Evolutionary conservation across 2,113 vertebrate genomes (phyloP).

Genomic region (Gavialis gangeticus): DNA sequence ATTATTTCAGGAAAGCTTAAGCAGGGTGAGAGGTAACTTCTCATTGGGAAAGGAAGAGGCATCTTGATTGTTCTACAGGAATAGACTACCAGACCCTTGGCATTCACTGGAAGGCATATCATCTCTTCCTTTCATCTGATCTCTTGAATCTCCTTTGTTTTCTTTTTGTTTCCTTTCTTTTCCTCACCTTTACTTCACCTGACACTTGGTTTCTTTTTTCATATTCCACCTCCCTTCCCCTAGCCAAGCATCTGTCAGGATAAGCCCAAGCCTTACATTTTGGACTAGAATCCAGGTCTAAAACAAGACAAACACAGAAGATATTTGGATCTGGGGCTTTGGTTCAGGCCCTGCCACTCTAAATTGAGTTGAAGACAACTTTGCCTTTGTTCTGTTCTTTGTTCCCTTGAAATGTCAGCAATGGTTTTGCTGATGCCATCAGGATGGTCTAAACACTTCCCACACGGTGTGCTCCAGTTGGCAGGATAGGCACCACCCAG

Average conservation of each 20-base stretch:
- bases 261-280: not conserved
- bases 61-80: not conserved
- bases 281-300: not conserved
- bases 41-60: not conserved
- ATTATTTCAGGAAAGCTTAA: slow-evolving; percentile 16
- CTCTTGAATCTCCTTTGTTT: not conserved
- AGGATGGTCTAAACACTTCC: slow-evolving; percentile 63
- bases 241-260: not conserved
- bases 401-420: slow-evolving; percentile 67
- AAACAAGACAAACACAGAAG: not conserved
- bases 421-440: slow-evolving; percentile 38
- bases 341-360: not conserved
- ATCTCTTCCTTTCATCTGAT: not conserved
- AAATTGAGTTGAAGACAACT: slow-evolving; percentile 37
- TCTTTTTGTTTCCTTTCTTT: not conserved
- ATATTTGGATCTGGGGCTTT: not conserved
- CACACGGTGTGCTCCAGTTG: slow-evolving; percentile 2
- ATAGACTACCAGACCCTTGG: not conserved
- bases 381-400: slow-evolving; percentile 33
- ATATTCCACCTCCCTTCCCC: not conserved
- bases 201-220: not conserved
- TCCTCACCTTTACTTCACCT: not conserved
- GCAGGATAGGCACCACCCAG: not conserved
- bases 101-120: not conserved
- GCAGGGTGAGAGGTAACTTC: not conserved